Conservation (phyloP, 2,888 invertebrate species). For the Clanis bilineata region DNA sequence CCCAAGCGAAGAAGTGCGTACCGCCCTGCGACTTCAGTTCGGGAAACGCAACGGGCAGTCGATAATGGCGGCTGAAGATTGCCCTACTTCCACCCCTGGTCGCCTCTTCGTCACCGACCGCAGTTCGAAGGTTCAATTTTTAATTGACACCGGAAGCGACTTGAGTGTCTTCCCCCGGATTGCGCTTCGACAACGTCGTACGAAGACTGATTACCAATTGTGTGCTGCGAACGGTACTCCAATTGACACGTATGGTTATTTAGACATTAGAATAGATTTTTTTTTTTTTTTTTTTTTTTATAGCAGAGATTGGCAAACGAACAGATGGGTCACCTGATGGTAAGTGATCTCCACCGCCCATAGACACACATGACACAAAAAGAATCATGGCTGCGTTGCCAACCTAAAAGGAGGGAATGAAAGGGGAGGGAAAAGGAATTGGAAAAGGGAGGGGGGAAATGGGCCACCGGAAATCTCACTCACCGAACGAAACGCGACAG, state of each 20-base stretch:
- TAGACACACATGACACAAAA: too few species aligned
- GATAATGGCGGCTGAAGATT: conserved; percentile 19
- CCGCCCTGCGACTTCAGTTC: conserved; percentile 17
- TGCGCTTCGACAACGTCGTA: neutral
- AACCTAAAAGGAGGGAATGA: too few species aligned
- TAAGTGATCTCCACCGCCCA: too few species aligned
- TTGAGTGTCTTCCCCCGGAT: conserved; percentile 16
- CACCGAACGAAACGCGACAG: too few species aligned
- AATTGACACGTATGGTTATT: conserved; percentile 15
- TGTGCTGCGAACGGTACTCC: conserved; percentile 12
- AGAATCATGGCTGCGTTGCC: too few species aligned
- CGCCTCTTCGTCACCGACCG: conserved; percentile 19
- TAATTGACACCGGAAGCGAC: conserved; percentile 11
- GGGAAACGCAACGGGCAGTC: conserved; percentile 20
- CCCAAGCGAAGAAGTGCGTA: conserved; percentile 7
- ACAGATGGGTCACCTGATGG: too few species aligned
- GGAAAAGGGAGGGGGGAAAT: too few species aligned
- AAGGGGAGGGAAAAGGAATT: too few species aligned
- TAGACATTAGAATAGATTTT: conserved; percentile 12
- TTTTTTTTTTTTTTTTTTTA: too few species aligned
- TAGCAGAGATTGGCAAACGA: too few species aligned
- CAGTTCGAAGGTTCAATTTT: neutral
- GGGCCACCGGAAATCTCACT: too few species aligned
- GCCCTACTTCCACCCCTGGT: neutral
- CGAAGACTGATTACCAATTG: neutral